phyloP scores from a whole-genome alignment of 2,888 invertebrate genomes.

The Trachelus troglodyta region DNA sequence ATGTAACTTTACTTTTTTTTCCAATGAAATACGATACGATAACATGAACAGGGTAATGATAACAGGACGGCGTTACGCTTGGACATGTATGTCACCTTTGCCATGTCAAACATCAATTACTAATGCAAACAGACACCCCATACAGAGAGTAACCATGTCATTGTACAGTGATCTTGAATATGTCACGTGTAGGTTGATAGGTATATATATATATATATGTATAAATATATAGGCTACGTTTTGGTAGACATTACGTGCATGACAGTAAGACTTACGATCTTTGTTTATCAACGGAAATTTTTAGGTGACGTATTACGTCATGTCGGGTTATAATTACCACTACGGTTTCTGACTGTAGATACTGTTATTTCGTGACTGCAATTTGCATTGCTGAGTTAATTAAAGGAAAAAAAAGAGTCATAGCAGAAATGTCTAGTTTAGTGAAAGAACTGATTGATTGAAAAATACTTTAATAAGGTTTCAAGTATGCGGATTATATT shows the following conservation, averaged over 20 bases:
- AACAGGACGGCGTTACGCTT: background rate
- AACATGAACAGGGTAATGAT: background rate
- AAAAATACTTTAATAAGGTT: too few relatives aligned
- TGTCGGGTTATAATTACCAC: too few relatives aligned
- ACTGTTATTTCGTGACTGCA: background rate
- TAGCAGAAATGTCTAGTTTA: background rate
- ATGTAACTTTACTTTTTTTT: background rate
- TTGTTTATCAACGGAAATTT: background rate
- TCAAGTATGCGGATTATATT: too few relatives aligned
- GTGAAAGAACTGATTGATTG: too few relatives aligned
- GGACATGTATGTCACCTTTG: constrained; percentile 38
- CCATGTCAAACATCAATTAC: constrained; percentile 54
- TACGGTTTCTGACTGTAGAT: too few relatives aligned
- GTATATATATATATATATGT: background rate
- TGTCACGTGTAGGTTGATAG: background rate
- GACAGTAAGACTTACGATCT: background rate
- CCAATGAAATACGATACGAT: background rate
- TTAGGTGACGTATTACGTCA: background rate
- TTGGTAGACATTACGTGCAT: background rate
- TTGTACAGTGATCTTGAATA: background rate
- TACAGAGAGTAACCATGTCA: background rate
- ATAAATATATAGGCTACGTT: background rate
- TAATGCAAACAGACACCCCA: constrained; percentile 43
- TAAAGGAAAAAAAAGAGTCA: background rate
- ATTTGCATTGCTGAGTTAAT: background rate